Percentiles rank a stretch among this genome's conserved stretches.
phyloP scores from a whole-genome alignment of 2,113 vertebrate species.

The Cryptomyrus ogoouensis region DNA sequence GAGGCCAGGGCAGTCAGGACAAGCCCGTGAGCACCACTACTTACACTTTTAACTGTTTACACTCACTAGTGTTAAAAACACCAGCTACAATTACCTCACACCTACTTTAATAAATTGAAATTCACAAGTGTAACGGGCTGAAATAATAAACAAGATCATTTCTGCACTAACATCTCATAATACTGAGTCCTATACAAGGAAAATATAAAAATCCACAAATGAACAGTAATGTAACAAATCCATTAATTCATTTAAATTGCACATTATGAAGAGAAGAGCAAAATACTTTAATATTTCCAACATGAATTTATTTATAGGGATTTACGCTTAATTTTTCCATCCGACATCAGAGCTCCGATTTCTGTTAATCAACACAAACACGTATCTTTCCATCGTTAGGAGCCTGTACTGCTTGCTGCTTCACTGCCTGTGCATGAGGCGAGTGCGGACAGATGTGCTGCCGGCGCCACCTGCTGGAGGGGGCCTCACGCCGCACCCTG shows the following conservation, averaged over 20 bases:
- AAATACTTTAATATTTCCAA: background rate
- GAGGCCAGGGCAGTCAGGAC: background rate
- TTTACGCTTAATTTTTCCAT: background rate
- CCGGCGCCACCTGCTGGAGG: constrained; percentile 66
- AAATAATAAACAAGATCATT: background rate
- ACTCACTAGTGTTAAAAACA: background rate
- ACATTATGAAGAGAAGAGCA: background rate
- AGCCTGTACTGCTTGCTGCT: background rate
- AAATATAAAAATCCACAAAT: background rate
- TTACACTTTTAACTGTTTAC: background rate
- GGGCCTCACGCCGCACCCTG: background rate
- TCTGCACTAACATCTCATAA: background rate
- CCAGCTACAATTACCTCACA: background rate
- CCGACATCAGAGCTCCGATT: background rate
- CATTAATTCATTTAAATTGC: background rate
- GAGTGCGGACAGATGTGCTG: constrained; percentile 43
- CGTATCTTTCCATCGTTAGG: background rate
- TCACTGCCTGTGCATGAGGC: too few relatives aligned
- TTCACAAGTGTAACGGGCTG: background rate
- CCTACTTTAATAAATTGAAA: background rate
- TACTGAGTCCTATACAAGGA: background rate
- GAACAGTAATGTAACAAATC: background rate
- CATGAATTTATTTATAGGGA: background rate
- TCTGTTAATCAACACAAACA: background rate
- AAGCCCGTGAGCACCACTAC: too few relatives aligned